These are phyloP conservation scores for Cataglyphis altisquamis DNA, from an alignment of 2,888 invertebrate species.

Conservation along the genomic window DNA sequence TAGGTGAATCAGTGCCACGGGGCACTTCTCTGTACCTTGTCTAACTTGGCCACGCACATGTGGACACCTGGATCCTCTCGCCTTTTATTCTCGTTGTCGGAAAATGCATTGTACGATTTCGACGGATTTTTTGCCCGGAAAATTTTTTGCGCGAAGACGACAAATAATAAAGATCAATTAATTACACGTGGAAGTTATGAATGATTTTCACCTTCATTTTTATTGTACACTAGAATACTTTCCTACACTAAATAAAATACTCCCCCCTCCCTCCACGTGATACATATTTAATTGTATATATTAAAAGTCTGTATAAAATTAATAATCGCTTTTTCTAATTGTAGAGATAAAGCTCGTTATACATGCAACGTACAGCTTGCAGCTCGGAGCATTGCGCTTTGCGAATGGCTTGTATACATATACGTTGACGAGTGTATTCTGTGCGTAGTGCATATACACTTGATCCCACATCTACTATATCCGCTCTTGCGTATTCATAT, in stretches of 20 bases:
- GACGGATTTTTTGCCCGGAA: conserved; percentile 14
- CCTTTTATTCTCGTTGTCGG: conserved; percentile 13
- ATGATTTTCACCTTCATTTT: background rate
- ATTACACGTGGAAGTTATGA: background rate
- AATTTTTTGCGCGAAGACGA: background rate
- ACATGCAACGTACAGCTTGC: conserved; percentile 41
- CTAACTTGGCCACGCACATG: conserved; percentile 24
- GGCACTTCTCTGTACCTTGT: conserved; percentile 47
- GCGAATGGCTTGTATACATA: conserved; percentile 23
- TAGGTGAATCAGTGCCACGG: conserved; percentile 76
- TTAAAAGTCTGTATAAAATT: conserved; percentile 6
- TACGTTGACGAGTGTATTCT: background rate
- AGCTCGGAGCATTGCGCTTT: conserved; percentile 29
- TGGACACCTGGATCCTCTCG: background rate
- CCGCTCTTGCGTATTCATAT: background rate
- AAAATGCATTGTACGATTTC: conserved; percentile 2
- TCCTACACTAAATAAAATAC: background rate
- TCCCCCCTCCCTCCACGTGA: background rate
- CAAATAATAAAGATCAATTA: background rate
- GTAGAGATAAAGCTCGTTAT: conserved; percentile 28
- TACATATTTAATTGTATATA: background rate
- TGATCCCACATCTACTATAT: conserved; percentile 25
- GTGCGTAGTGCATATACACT: conserved; percentile 20
- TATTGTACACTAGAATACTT: background rate
- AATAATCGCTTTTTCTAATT: conserved; percentile 34